Conservation (phyloP, 2,888 invertebrate genomes). For the Agrochola lychnidis region DNA sequence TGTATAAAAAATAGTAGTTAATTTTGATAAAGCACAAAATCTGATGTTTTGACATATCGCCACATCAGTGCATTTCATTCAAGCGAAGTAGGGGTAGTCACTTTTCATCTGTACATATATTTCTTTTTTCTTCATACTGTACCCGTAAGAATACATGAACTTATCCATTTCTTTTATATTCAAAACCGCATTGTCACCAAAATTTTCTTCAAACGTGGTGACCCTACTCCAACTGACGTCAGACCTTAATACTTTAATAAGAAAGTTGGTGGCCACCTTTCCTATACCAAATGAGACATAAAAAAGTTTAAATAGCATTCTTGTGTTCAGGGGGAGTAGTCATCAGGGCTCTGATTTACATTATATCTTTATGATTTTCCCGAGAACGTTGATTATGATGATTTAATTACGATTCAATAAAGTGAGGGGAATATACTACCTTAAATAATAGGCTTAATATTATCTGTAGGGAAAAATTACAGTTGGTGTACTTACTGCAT, state of each 20-base stretch:
- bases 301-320: conserved; percentile 76
- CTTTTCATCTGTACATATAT: neutral
- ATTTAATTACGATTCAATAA: conserved; percentile 44
- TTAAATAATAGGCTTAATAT: neutral
- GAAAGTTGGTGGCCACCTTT: conserved; percentile 80
- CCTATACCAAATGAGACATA: conserved; percentile 70
- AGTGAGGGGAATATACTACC: neutral
- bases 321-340: conserved; percentile 66
- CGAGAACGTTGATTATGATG: conserved; percentile 30
- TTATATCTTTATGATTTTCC: conserved; percentile 55
- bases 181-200: conserved; percentile 8
- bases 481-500: neutral
- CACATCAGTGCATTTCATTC: neutral
- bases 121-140: neutral
- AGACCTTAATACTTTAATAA: conserved; percentile 82
- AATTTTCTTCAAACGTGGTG: conserved; percentile 35
- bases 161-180: neutral
- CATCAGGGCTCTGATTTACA: conserved; percentile 61
- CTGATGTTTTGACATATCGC: neutral
- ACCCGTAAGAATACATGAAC: neutral
- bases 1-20: too few relatives aligned
- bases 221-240: conserved; percentile 73
- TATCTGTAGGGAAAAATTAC: neutral
- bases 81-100: neutral
- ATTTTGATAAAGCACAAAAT: neutral